Base-by-base conservation (phyloP, 2,888 invertebrate species). In the Marasmarcha lunaedactyla region DNA sequence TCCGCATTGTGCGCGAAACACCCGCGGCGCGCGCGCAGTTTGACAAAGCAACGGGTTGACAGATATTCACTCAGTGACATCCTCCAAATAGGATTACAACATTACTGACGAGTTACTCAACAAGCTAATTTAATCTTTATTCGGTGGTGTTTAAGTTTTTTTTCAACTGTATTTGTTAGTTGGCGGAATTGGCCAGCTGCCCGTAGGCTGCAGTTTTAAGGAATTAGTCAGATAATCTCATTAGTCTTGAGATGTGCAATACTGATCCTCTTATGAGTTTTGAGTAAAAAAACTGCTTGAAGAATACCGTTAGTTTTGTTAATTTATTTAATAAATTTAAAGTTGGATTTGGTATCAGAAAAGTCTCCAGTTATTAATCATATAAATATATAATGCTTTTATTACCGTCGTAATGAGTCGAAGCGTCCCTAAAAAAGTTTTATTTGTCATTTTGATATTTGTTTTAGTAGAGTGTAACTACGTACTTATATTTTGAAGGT, bases 41-140 rank as follows among this genome's bases (percentile, higher is more conserved):
- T 64, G 70, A 79, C 81, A 81, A 83, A 83, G 76, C 73, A 77
- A 77, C 71, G 78, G 79, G 81, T 81, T 83, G 81, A 83, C 81
- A 83, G 78, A 71, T 76, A 71, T 69, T 64, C 55, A 67, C 68
- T 66, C 71, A 65, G 68, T 59, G 61, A 64, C 71, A 64, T 64
- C 59, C 53, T 55, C 57, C 63, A 30, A 71, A 79, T 72, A 67
- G 72, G 70, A 74, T 81, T 77, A 74, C 71, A 65, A 53, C 71
- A 72, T 69, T 63, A 66, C 57, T 57, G 59, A 57, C 55, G 54
- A 20, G 42, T 46, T 46, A 30, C 7, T 20, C 20, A 20, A 20
- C 20, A 20, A 20, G 20, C 20, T 20, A 20, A 37, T 40, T 40
- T 27, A 38, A 33, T 36, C 27, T 37, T 33, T 43, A 43, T 45